Evolutionary conservation across 2,888 invertebrate genomes (phyloP).

Genomic region (Pardosa pseudoannulata): DNA sequence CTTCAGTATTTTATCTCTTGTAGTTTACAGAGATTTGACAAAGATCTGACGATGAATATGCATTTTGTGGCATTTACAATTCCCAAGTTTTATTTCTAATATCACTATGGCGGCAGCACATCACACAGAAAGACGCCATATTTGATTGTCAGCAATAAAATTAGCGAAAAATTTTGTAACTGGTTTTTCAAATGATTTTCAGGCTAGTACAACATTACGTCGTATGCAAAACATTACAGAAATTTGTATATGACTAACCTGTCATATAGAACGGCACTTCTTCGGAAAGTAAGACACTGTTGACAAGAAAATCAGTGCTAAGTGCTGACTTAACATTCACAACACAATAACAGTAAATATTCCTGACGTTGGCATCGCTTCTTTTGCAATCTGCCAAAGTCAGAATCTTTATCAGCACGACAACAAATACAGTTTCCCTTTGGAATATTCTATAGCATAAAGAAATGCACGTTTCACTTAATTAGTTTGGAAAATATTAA

Average conservation of each 20-base stretch:
- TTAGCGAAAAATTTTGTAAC: slow-evolving; percentile 15
- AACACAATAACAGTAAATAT: slow-evolving; percentile 38
- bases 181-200: slow-evolving; percentile 35
- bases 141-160: slow-evolving; percentile 71
- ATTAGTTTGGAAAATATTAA: too few relatives aligned
- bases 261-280: slow-evolving; percentile 70
- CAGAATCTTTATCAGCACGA: not conserved
- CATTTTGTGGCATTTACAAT: slow-evolving; percentile 39
- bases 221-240: slow-evolving; percentile 53
- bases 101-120: slow-evolving; percentile 64
- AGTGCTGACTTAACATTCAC: slow-evolving; percentile 46
- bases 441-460: slow-evolving; percentile 5
- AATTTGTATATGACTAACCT: slow-evolving; percentile 36
- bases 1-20: too few relatives aligned
- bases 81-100: slow-evolving; percentile 28
- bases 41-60: slow-evolving; percentile 29
- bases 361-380: not conserved
- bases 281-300: slow-evolving; percentile 68
- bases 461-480: too few relatives aligned
- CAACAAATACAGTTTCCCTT: not conserved
- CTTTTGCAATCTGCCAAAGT: not conserved
- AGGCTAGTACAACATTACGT: slow-evolving; percentile 36
- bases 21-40: too few relatives aligned
- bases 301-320: slow-evolving; percentile 65
- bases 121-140: slow-evolving; percentile 49